Percentiles rank a stretch among this genome's conserved stretches.
Conservation (phyloP, 2,113 vertebrate genomes). For the Paradoxurus hermaphroditus region DNA sequence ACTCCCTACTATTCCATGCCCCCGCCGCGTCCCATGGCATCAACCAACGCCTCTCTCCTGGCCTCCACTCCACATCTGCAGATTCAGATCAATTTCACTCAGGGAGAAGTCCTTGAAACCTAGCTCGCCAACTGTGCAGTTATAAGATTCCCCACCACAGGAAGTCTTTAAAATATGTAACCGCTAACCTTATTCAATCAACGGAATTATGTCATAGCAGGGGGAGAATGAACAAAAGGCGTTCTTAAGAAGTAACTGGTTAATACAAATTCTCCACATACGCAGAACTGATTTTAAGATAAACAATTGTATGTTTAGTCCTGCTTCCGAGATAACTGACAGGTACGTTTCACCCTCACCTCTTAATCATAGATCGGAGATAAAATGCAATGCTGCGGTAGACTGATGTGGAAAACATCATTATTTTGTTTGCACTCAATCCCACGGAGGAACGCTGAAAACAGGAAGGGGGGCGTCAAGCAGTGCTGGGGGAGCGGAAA, state of each 20-base stretch:
- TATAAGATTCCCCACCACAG: background rate
- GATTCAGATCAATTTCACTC: no score
- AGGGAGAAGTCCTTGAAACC: background rate
- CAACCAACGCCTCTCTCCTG: accelerated
- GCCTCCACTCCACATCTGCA: no score
- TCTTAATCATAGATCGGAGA: background rate
- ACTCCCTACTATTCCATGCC: accelerated
- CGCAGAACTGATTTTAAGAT: background rate
- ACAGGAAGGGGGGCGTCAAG: background rate
- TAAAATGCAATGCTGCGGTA: accelerated
- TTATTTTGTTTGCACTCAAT: background rate
- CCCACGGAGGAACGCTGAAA: background rate
- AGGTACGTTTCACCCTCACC: background rate
- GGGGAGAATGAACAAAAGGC: background rate
- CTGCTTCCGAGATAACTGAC: background rate
- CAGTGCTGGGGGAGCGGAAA: accelerated
- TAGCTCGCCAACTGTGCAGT: accelerated
- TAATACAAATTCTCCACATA: background rate
- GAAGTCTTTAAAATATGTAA: background rate
- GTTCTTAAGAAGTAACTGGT: background rate
- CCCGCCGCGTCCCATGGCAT: accelerated
- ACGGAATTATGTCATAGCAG: background rate
- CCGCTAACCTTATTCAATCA: no score
- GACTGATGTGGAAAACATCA: background rate
- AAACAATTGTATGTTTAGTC: background rate